Base-by-base conservation (phyloP, 2,797 vertebrate genomes). In the Onychomys arenicola region DNA sequence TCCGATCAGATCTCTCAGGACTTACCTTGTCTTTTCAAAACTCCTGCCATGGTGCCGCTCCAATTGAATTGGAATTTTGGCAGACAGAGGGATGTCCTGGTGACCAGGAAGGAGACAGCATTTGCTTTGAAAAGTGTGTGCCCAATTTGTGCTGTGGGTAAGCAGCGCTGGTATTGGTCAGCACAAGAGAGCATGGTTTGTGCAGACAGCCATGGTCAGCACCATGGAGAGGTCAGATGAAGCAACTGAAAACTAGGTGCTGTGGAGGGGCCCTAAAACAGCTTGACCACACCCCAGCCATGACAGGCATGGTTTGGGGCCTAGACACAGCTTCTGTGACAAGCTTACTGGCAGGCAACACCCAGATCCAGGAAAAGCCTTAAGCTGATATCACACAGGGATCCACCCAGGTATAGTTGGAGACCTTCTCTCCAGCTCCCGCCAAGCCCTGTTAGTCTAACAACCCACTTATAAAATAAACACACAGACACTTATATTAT, bases 41-140 rank as follows among this genome's bases (percentile, higher is more conserved):
- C 0, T 3, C 27, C 67, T n/a, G 3, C 34, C n/a, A 1, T 10
- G 23, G 14, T 27, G 67, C 29, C 23, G 1, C 29, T 27, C 83
- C 34, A 13, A n/a, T 55, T 14, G 16, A 19, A 2, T 46, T 25
- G 13, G 11, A 40, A 0, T 73, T 14, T 23, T 17, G 34, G 37
- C 61, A 40, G 61, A 49, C 4, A 32, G 71, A 19, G 9, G 0
- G 63, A 67, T 9, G 9, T 43, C 55, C 43, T 12, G 78, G 13
- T 49, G 37, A 63, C 78, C 5, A 14, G 19, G 21, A 43, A 92
- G 55, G 25, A 29, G 43, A 27, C 19, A 49, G 32, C 49, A 40
- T 43, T 57, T 29, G 29, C 49, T 19, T 73, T 88, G 85, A 43
- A 32, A 52, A 52, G 59, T 32, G 29, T 3, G 1, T 61, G 19